Conservation (phyloP, 2,113 vertebrate species). For the Zingel zingel region DNA sequence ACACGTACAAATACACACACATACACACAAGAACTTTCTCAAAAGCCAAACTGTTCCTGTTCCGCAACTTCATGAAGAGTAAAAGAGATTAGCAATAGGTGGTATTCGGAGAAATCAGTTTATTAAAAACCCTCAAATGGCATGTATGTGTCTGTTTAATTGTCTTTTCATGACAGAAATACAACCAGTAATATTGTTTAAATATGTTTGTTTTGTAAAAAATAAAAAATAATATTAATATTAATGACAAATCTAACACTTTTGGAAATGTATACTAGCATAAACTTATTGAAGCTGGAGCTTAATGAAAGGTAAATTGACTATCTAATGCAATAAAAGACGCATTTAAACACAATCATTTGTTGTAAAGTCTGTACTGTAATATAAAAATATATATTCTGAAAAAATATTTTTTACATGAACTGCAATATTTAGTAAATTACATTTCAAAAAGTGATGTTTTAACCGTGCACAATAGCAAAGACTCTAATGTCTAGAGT, state of each 20-base stretch:
- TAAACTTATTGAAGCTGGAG: conserved; percentile 79
- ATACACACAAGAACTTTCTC: conserved; percentile 45
- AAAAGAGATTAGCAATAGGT: conserved; percentile 20
- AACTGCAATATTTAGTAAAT: conserved; percentile 80
- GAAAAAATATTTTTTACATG: conserved; percentile 69
- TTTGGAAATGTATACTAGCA: conserved; percentile 73
- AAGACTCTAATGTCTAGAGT: conserved; percentile 62
- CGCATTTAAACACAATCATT: conserved; percentile 81
- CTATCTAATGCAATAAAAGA: conserved; percentile 84
- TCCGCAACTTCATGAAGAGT: conserved; percentile 55
- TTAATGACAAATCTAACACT: conserved; percentile 76
- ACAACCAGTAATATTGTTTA: conserved; percentile 73
- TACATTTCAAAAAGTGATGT: conserved; percentile 74
- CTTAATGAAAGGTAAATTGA: conserved; percentile 76
- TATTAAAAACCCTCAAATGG: conserved; percentile 57
- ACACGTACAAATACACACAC: conserved; percentile 41
- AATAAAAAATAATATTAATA: conserved; percentile 72
- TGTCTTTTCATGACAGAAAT: conserved; percentile 58
- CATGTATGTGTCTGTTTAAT: conserved; percentile 62
- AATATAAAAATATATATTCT: conserved; percentile 84
- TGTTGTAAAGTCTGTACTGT: conserved; percentile 88
- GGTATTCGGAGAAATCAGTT: conserved; percentile 48
- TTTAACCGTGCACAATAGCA: conserved; percentile 70
- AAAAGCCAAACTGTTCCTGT: conserved; percentile 59
- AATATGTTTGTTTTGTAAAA: conserved; percentile 84